Percentiles rank a stretch among this genome's conserved stretches.
These are phyloP conservation scores for Poeciliopsis turrubarensis DNA, from an alignment of 2,113 vertebrate species.

Conservation along the genomic window DNA sequence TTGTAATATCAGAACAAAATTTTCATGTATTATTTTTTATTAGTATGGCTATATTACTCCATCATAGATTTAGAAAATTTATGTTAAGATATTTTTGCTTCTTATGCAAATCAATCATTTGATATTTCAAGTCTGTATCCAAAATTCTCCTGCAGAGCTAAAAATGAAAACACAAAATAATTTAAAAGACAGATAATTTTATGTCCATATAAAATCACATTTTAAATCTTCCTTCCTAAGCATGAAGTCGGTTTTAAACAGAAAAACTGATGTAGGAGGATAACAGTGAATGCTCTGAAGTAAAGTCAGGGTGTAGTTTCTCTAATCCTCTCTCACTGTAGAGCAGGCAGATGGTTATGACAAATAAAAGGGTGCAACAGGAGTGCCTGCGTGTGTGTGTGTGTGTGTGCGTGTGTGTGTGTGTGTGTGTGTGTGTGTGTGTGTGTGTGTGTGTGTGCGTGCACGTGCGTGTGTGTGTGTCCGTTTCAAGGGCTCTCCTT, in stretches of 20 bases:
- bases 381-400: conserved; percentile 34
- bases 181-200: neutral
- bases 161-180: neutral
- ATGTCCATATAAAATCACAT: too few relatives aligned
- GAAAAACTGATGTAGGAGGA: neutral
- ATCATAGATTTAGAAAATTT: neutral
- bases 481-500: conserved; percentile 69
- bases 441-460: conserved; percentile 30
- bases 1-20: too few relatives aligned
- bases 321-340: conserved; percentile 6
- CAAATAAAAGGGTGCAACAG: conserved; percentile 42
- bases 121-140: neutral
- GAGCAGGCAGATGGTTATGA: conserved; percentile 47
- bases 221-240: neutral
- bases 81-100: neutral
- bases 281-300: neutral
- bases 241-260: neutral
- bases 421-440: conserved; percentile 57
- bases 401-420: conserved; percentile 50
- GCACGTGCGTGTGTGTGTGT: conserved; percentile 57
- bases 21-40: too few relatives aligned
- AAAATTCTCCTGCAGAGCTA: neutral
- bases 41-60: neutral
- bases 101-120: neutral
- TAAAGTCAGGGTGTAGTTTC: neutral